A percentile compares a stretch with the other conserved stretches of the same genome.
Conservation (phyloP, 2,888 invertebrate genomes). For the Mythimna lalbum region DNA sequence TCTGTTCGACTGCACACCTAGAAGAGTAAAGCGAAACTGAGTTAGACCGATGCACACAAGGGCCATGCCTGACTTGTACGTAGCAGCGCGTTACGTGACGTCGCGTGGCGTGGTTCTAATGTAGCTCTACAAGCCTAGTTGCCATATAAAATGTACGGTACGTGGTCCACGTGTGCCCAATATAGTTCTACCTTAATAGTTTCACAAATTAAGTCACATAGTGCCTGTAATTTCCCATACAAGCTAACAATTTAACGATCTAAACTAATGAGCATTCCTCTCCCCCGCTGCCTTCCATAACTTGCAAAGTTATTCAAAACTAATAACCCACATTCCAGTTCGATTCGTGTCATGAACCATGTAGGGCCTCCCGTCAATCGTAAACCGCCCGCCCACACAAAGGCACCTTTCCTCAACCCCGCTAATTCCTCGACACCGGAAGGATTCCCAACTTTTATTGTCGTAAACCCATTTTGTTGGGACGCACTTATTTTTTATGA, state of each 20-base stretch:
- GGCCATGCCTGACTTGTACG: too few species aligned
- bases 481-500: slow-evolving; percentile 62
- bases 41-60: too few species aligned
- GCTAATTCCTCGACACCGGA: slow-evolving; percentile 55
- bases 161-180: too few species aligned
- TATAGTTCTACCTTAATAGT: too few species aligned
- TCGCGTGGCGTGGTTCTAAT: too few species aligned
- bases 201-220: too few species aligned
- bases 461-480: slow-evolving; percentile 47
- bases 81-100: too few species aligned
- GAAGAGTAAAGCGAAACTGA: too few species aligned
- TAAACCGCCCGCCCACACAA: slow-evolving; percentile 28
- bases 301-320: slow-evolving; percentile 27
- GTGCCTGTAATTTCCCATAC: too few species aligned
- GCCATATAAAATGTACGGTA: too few species aligned
- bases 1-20: too few species aligned
- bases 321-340: slow-evolving; percentile 32
- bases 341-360: slow-evolving; percentile 8
- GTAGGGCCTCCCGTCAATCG: slow-evolving; percentile 9
- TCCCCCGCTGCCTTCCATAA: not conserved
- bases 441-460: slow-evolving; percentile 54
- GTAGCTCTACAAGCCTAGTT: too few species aligned
- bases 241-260: not conserved
- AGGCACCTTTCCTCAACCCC: slow-evolving; percentile 20
- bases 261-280: not conserved